Percentiles rank a stretch among this genome's conserved stretches.
Evolutionary conservation across 1,140 invertebrate species (phyloP).

Genomic region (Choristoneura fumiferana): DNA sequence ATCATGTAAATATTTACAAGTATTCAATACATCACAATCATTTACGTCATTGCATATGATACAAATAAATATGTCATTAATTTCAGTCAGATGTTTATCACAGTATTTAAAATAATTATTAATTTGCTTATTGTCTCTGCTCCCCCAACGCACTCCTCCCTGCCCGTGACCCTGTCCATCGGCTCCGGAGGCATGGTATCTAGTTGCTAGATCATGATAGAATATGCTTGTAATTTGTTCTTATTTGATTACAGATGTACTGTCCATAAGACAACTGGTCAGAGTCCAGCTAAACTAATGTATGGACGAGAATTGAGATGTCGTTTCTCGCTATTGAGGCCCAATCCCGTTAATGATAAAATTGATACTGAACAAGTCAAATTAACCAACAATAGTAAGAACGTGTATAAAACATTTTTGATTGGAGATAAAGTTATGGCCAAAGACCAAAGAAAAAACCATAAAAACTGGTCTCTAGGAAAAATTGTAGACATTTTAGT

Average conservation of each 20-base stretch:
- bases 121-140: no score
- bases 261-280: constrained; percentile 1
- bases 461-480: constrained; percentile 10
- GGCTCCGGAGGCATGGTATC: no score
- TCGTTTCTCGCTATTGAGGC: constrained; percentile 7
- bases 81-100: no score
- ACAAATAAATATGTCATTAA: no score
- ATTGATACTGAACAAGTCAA: constrained; percentile 4
- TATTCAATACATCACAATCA: no score
- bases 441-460: constrained; percentile 14
- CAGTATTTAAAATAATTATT: no score
- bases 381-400: neutral
- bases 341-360: neutral
- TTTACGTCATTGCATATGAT: no score
- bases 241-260: constrained; percentile 1
- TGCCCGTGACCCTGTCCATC: no score
- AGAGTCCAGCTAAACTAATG: constrained; percentile 7
- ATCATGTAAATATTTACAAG: no score
- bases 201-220: no score
- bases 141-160: no score
- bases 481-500: neutral
- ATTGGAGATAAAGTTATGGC: constrained; percentile 20
- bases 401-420: neutral
- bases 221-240: constrained; percentile 10
- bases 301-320: constrained; percentile 14